Base-by-base conservation (phyloP, 2,113 vertebrate species). In the Triplophysa siluroides region DNA sequence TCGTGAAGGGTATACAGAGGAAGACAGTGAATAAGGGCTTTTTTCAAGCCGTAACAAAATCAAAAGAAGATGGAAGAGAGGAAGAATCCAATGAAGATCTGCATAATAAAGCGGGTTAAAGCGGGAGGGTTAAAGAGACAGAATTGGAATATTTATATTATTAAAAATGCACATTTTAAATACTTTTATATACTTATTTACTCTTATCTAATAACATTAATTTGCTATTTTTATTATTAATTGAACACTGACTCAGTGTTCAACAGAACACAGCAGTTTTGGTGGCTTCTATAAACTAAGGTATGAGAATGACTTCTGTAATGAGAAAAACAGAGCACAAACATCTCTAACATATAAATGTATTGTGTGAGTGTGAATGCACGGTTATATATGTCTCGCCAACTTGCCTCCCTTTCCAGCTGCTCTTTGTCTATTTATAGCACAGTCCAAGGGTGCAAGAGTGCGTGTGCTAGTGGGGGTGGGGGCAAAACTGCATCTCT, bases 381-480 rank as follows among this genome's bases (percentile, higher is more conserved):
- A 68, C 14, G 54, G 71, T 66, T 81, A 67, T 64, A 67, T 64
- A 70, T 67, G 62, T 84, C 76, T 86, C 81, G 74, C 72, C 66
- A 74, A 85, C 89, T 90, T 89, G 88, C 89, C 86, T 90, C 75
- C 78, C 81, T 86, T 91, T 92, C 91, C 92, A 93, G 92, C 88
- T 92, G 89, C 91, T 90, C 89, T 85, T 86, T 86, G 86, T 92
- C 92, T 93, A 93, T 92, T 94, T 92, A 86, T 93, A 94, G 92
- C 86, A 78, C 82, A 89, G 85, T 83, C 82, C 41, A 83, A 83
- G 78, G 64, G 69, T 79, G 78, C 78, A 81, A 68, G 65, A 54
- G 79, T 79, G 79, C 58, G 21, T 78, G 81, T 76, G 80, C 9
- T 18, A 79, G 81, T 86, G 87, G 87, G 88, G 87, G 83, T 87